phyloP scores from a whole-genome alignment of 2,888 invertebrate species.

The Euzophera pinguis region DNA sequence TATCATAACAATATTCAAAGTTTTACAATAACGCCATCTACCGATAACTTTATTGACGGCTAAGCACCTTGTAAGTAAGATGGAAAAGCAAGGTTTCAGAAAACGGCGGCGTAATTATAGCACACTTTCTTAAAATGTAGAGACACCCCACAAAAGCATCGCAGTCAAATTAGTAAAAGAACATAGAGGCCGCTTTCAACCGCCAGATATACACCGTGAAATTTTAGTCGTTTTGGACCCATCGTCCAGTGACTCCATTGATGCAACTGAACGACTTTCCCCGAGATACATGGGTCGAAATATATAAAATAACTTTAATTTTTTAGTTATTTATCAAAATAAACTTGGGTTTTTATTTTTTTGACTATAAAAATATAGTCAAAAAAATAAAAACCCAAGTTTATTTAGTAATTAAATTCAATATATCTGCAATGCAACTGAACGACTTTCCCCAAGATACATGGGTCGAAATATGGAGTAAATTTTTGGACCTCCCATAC shows the following conservation, averaged over 20 bases:
- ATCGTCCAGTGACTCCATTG: too few relatives aligned
- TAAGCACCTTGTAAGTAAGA: neutral
- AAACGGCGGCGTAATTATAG: neutral
- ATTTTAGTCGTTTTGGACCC: too few relatives aligned
- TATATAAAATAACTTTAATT: neutral
- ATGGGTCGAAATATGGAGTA: too few relatives aligned
- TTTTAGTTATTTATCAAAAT: neutral
- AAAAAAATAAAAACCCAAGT: neutral
- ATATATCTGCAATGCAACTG: too few relatives aligned
- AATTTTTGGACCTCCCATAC: too few relatives aligned
- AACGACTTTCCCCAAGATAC: too few relatives aligned
- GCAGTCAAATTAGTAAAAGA: too few relatives aligned
- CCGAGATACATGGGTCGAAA: too few relatives aligned
- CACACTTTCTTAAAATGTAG: neutral
- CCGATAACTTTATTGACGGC: neutral
- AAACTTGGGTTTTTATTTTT: neutral
- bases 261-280: too few relatives aligned
- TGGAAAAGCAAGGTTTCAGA: neutral
- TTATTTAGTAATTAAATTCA: neutral
- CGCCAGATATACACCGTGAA: too few relatives aligned
- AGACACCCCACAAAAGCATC: neutral
- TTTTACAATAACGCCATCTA: conserved; percentile 2
- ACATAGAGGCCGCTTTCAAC: too few relatives aligned
- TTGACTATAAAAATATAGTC: neutral
- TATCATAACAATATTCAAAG: neutral